Evolutionary conservation across 2,888 invertebrate genomes (phyloP).

Genomic region (Agrotis segetum): DNA sequence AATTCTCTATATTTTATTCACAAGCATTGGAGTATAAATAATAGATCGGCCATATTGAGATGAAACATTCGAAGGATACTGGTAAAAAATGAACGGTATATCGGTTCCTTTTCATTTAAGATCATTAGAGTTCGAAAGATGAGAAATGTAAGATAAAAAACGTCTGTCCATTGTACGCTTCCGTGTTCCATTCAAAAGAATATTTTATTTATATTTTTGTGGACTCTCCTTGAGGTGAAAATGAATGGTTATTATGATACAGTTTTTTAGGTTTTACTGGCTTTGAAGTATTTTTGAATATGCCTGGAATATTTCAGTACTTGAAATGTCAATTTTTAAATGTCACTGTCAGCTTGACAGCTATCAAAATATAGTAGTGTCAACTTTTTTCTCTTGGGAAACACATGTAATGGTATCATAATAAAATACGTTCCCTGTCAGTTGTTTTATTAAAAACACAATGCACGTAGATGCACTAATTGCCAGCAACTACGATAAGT

Average conservation of each 20-base stretch:
- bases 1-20: constrained; percentile 71
- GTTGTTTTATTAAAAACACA: too few species aligned
- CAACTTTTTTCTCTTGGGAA: too few species aligned
- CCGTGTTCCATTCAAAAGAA: constrained; percentile 61
- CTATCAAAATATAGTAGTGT: too few species aligned
- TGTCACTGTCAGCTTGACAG: too few species aligned
- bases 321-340: too few species aligned
- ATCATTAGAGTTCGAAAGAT: constrained; percentile 86
- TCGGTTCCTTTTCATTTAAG: constrained; percentile 87
- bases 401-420: too few species aligned
- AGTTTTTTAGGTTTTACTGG: constrained; percentile 8
- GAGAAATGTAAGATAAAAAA: constrained; percentile 86
- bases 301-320: not conserved
- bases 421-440: too few species aligned
- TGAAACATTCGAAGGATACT: constrained; percentile 67
- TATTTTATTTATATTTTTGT: constrained; percentile 57
- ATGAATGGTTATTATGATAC: constrained; percentile 2
- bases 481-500: too few species aligned
- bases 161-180: constrained; percentile 74
- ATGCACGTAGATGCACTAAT: too few species aligned
- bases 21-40: constrained; percentile 75
- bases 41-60: constrained; percentile 77
- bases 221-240: constrained; percentile 16
- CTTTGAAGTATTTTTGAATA: not conserved
- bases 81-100: constrained; percentile 74